phyloP scores from a whole-genome alignment of 2,888 invertebrate genomes.

The Mechanitis mazaeus region DNA sequence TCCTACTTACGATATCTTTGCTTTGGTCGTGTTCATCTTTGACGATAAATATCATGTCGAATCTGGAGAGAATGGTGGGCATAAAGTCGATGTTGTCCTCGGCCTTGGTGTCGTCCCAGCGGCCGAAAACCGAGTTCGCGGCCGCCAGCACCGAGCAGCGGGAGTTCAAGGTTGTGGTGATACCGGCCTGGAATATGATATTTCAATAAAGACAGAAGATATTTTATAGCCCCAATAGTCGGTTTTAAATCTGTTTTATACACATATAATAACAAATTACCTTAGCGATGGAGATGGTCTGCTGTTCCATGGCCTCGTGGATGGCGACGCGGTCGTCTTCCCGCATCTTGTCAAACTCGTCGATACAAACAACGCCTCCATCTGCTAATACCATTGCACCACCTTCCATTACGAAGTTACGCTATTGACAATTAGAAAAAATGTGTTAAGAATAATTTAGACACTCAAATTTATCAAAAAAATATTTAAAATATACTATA shows the following conservation, averaged over 20 bases:
- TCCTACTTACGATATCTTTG: constrained; percentile 86
- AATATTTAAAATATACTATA: too few species aligned
- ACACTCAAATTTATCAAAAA: too few species aligned
- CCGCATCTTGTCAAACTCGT: constrained; percentile 99
- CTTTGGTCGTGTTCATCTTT: constrained; percentile 96
- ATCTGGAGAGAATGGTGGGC: constrained; percentile 99
- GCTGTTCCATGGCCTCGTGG: constrained; percentile 99
- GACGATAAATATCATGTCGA: constrained; percentile 99
- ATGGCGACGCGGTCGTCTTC: constrained; percentile 99
- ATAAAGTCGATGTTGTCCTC: constrained; percentile 99
- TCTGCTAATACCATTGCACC: constrained; percentile 99
- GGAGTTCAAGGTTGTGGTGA: constrained; percentile 98
- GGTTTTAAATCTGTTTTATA: background rate
- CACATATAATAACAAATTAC: constrained; percentile 34
- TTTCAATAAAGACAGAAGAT: background rate
- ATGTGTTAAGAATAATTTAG: background rate
- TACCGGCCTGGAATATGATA: constrained; percentile 84
- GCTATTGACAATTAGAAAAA: constrained; percentile 66
- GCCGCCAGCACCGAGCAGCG: constrained; percentile 99
- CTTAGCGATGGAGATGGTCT: constrained; percentile 99
- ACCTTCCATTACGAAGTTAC: constrained; percentile 98
- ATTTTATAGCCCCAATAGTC: too few species aligned
- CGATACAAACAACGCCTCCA: constrained; percentile 99
- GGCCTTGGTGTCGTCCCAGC: constrained; percentile 99
- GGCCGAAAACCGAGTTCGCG: constrained; percentile 98